Base-by-base conservation (phyloP, 2,797 vertebrate genomes). In the Thalassophryne amazonica region DNA sequence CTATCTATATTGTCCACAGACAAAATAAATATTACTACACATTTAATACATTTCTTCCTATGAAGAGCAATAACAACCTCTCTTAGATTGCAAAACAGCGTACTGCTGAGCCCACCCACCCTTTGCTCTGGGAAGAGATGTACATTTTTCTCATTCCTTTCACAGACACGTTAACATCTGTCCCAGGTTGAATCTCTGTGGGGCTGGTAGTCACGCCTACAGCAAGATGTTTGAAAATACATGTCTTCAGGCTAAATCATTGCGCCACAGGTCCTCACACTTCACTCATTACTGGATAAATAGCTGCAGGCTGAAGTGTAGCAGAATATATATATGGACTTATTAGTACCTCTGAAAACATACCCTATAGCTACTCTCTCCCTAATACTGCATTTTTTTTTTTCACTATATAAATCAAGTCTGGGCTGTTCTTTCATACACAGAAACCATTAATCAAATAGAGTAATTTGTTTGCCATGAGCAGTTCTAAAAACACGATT, bases 131-230 rank as follows among this genome's bases (percentile, higher is more conserved):
- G 43, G 73, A 75, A 84, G 73, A 85, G 60, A 69, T 78, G 76
- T 78, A 78, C 85, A 91, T 91, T 88, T 87, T 84, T 86, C 62
- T 85, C 87, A 91, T 89, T 84, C 88, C 88, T 73, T 83, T 86
- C 77, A 70, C 67, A 67, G 67, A 89, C 86, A 84, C 82, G 80
- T 84, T 85, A 86, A 86, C 87, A 91, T 89, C 88, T 89, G 87
- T 85, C 87, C 80, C 72, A 74, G 83, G 84, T 86, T 50, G 61
- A 32, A 72, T 69, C 76, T 53, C 24, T 58, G 69, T 39, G 30
- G 47, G 64, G 47, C 54, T 63, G 57, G 51, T 73, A 73, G 75
- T 71, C 72, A 65, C 64, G 67, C 81, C 76, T 76, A 40, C 32
- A 47, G 66, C 64, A 38, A 47, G 60, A 52, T 38, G 52, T 67